Conservation (phyloP, 2,113 vertebrate genomes). For the Eulemur macaco region DNA sequence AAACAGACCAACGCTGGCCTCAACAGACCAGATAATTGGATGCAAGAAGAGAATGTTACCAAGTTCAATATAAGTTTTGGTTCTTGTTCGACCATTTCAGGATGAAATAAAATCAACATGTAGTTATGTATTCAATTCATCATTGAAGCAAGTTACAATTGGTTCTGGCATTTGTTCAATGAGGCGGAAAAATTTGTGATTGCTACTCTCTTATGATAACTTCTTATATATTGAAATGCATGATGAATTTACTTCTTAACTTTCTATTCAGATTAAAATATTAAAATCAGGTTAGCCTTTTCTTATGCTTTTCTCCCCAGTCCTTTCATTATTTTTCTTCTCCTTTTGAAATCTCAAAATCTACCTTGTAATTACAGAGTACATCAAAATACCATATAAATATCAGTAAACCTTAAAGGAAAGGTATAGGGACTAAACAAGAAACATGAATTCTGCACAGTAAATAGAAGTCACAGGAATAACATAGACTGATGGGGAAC, state of each 20-base stretch:
- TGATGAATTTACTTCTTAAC: background rate
- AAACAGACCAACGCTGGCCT: background rate
- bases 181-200: background rate
- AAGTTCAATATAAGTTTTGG: background rate
- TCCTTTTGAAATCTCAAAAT: background rate
- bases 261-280: background rate
- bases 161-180: background rate
- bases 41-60: background rate
- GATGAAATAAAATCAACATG: constrained; percentile 22
- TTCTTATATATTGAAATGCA: background rate
- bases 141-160: background rate
- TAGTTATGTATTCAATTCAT: background rate
- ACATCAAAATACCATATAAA: background rate
- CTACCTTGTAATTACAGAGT: background rate
- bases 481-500: background rate
- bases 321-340: background rate
- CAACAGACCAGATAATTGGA: background rate
- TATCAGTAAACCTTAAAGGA: background rate
- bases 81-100: background rate
- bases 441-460: background rate
- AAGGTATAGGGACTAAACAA: background rate
- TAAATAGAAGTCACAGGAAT: background rate
- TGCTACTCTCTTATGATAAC: background rate
- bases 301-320: background rate
- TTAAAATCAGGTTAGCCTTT: background rate